phyloP scores from a whole-genome alignment of 2,797 vertebrate genomes.

The Capromys pilorides region DNA sequence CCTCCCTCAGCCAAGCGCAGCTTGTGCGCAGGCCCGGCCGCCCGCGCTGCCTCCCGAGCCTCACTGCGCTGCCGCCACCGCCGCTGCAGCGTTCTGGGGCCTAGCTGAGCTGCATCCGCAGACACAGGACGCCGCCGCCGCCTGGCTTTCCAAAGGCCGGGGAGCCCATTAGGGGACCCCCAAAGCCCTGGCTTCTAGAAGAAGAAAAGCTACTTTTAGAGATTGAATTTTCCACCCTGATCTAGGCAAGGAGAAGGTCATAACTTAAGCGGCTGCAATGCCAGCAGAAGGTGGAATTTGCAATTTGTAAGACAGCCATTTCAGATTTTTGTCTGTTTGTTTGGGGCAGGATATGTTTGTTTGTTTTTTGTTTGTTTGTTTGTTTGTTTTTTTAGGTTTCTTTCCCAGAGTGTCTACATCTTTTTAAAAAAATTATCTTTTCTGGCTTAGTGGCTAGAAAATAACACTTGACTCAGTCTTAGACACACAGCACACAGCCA shows the following conservation, averaged over 20 bases:
- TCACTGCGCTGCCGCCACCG: conserved; percentile 62
- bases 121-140: background rate
- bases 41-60: conserved; percentile 75
- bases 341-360: background rate
- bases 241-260: background rate
- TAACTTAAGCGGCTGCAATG: background rate
- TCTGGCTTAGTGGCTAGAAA: background rate
- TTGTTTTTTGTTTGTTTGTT: background rate
- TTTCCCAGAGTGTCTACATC: conserved; percentile 16
- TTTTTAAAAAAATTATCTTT: background rate
- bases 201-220: background rate
- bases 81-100: background rate
- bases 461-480: background rate
- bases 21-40: conserved; percentile 81
- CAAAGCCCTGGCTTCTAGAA: background rate
- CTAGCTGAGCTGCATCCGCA: conserved; percentile 63
- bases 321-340: background rate
- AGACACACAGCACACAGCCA: background rate
- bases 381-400: background rate
- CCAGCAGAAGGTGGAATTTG: background rate
- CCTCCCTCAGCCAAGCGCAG: conserved; percentile 63
- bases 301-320: background rate
- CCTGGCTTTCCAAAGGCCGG: background rate
- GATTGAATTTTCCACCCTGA: background rate
- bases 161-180: background rate